Percentiles rank a stretch among this genome's conserved stretches.
Evolutionary conservation across 2,888 invertebrate genomes (phyloP).

Genomic region (Liodrosophila aerea): DNA sequence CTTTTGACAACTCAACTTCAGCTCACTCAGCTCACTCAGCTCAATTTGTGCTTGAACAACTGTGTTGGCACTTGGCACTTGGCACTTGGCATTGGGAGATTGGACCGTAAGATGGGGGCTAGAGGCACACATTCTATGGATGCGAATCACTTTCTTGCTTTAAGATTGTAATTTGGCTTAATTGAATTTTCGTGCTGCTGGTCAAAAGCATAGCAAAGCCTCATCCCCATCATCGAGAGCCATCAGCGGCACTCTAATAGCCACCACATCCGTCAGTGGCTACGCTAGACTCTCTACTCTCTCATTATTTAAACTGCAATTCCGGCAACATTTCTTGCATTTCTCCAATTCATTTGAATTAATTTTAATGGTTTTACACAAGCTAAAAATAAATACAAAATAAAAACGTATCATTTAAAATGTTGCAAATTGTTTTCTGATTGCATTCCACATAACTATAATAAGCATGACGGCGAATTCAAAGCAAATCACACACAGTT

Average conservation of each 20-base stretch:
- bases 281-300: slow-evolving; percentile 9
- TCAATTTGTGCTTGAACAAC: slow-evolving; percentile 4
- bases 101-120: not conserved
- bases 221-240: slow-evolving; percentile 39
- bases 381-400: slow-evolving; percentile 25
- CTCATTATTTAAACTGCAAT: slow-evolving; percentile 40
- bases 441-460: not conserved
- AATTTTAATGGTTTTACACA: slow-evolving; percentile 44
- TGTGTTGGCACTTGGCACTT: not conserved
- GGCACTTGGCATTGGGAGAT: slow-evolving; percentile 16
- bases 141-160: slow-evolving; percentile 68
- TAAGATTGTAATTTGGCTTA: slow-evolving; percentile 72
- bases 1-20: slow-evolving; percentile 70
- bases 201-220: slow-evolving; percentile 48
- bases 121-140: slow-evolving; percentile 28
- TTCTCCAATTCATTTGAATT: slow-evolving; percentile 50
- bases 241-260: slow-evolving; percentile 41
- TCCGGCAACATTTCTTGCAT: slow-evolving; percentile 26
- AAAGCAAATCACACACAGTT: too few species aligned
- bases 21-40: not conserved
- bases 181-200: slow-evolving; percentile 74
- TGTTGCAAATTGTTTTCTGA: slow-evolving; percentile 36
- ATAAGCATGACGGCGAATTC: too few species aligned
- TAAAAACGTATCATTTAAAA: slow-evolving; percentile 2
- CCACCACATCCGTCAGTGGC: slow-evolving; percentile 44